These are phyloP conservation scores for Harlomillsia oculata DNA, from an alignment of 1,140 invertebrate species.

Conservation along the genomic window DNA sequence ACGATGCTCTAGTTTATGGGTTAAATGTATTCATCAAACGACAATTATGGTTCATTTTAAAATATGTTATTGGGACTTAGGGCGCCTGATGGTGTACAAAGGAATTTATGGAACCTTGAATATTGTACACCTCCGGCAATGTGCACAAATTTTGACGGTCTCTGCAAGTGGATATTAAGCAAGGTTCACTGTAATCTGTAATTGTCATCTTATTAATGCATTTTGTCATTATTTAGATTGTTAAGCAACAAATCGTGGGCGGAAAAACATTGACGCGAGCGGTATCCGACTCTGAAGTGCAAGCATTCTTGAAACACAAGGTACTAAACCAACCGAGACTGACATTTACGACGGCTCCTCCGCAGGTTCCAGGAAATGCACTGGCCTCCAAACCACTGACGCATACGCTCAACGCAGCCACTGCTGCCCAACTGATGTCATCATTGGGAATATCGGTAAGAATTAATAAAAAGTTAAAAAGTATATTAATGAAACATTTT, in stretches of 20 bases:
- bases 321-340: not conserved
- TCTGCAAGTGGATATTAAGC: no score
- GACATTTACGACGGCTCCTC: not conserved
- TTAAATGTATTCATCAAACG: no score
- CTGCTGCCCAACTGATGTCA: not conserved
- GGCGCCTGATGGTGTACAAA: no score
- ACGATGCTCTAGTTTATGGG: no score
- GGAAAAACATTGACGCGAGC: constrained; percentile 30
- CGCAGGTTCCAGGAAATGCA: not conserved
- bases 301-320: constrained; percentile 25
- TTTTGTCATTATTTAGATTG: constrained; percentile 14
- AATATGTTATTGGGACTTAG: no score
- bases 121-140: no score
- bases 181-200: no score
- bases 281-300: constrained; percentile 31
- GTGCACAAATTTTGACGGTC: no score
- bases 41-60: no score
- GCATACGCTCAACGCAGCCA: not conserved
- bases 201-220: not conserved
- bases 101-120: not conserved
- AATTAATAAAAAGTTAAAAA: not conserved
- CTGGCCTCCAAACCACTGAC: not conserved
- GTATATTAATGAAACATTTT: not conserved
- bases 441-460: not conserved
- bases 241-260: constrained; percentile 31